Evolutionary conservation across 2,113 vertebrate species (phyloP), one percentile per base, ranked within the genome.

Genomic region (Pithys albifrons): DNA sequence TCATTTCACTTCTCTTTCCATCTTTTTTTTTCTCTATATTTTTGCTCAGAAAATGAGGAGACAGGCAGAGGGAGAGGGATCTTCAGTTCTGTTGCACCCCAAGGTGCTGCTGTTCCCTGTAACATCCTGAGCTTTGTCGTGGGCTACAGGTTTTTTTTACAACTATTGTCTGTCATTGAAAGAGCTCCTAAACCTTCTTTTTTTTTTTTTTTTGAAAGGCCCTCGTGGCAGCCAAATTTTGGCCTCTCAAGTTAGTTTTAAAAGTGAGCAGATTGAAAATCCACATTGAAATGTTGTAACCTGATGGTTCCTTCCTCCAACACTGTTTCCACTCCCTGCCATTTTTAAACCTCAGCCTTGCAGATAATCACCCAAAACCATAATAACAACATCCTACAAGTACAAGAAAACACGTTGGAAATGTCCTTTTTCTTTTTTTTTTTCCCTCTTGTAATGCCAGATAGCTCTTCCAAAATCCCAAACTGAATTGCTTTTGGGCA

Each of bases 401-500:
- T 82, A 77, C 58, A 75, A 95, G 93, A 91, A 97, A 97, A 91
- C 70, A 97, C 5, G 35, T 96, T 91, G 70, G 85, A 97, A 93
- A 88, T 82, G 93, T 95, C 92, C 48, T 55, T 97, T 76, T 51
- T 41, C 43, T 58, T 57, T 27, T 81, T 80, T 91, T 95, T 95
- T 41, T 41, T 41, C 6, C 41, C 41, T 41, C 96, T 96, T 84
- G 91, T 97, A 70, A 96, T 90, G 33, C 59, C 83, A 97, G 79
- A 88, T 77, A 96, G 75, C 7, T 7, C 74, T 91, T 70, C 72
- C 85, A 91, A 97, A 97, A 96, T 94, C 94, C 84, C 83, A 88
- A 97, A 97, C 88, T 73, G 93, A 97, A 98, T 97, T 96, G 95
- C 92, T 97, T 96, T 97, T 95, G 94, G 81, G 87, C 72, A 97